Evolutionary conservation across 1,140 invertebrate genomes (phyloP), one percentile per base, ranked within the genome.

Genomic region (Euglossa dilemma): DNA sequence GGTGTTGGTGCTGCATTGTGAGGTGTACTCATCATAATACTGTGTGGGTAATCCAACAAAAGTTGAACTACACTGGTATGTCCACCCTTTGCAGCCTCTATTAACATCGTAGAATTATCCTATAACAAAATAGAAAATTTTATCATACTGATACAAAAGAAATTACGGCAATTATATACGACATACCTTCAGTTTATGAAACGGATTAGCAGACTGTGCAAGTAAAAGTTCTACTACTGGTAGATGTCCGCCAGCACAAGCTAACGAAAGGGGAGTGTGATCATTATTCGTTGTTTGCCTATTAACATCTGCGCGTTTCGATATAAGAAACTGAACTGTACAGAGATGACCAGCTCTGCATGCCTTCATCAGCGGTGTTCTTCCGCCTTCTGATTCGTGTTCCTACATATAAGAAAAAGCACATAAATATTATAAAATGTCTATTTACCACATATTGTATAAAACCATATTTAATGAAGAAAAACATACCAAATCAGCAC

Each of bases 341-440:
- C 98, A 98, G n/a, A 98, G 95, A 94, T 99, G 99, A n/a, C 99
- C 99, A 73, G 99, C 99, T 92, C 99, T 97, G 85, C 98, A 98
- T n/a, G 99, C 98, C 94, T 99, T 98, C 99, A 99, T 99, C 83
- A 99, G 94, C 50, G 99, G 99, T 54, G 99, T 99, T 93, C 97
- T 96, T 57, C 97, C 98, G 88, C 97, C 98, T 95, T 98, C 98
- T n/a, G 97, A 98, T 94, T 98, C 97, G 92, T 98, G 98, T 94
- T 99, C 98, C 96, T 96, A 88, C 45, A 78, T 25, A 69, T 25
- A 52, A 12, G 28, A 47, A 71, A 2, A 52, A 61, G 25, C 79
- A 14, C 1, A 4, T 25, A n/a, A 59, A n/a, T 36, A 78, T 2
- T 20, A 52, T 28, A 52, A 20, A 78, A 28, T 20, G 6, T n/a